phyloP scores from a whole-genome alignment of 2,888 invertebrate species.

The Aphrophora alni region DNA sequence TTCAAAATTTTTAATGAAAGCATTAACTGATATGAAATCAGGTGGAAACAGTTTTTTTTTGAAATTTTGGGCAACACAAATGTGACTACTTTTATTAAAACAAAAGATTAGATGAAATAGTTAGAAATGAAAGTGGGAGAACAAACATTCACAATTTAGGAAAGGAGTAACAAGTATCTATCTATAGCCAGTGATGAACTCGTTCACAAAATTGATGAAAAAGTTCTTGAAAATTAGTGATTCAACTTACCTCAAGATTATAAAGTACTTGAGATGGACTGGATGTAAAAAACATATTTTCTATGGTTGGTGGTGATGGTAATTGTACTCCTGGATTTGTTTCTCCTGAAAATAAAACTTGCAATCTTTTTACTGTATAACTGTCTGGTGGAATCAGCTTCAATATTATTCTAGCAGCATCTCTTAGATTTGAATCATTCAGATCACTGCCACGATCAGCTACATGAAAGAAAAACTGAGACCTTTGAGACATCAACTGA shows the following conservation, averaged over 20 bases:
- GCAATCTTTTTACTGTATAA: conserved; percentile 67
- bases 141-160: no score
- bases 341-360: conserved; percentile 50
- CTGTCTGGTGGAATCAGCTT: conserved; percentile 82
- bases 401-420: conserved; percentile 80
- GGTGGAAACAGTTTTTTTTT: no score
- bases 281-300: conserved; percentile 71
- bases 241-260: conserved; percentile 67
- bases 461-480: conserved; percentile 83
- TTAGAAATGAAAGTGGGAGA: no score
- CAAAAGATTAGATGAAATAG: no score
- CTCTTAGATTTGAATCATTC: conserved; percentile 79
- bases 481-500: conserved; percentile 82
- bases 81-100: no score
- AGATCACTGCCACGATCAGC: conserved; percentile 87
- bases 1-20: no score
- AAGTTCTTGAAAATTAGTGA: not conserved
- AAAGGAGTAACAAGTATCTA: no score
- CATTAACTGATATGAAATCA: no score
- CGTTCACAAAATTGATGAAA: no score
- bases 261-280: conserved; percentile 79
- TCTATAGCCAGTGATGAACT: no score
- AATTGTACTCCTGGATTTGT: conserved; percentile 47
- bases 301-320: conserved; percentile 60
- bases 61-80: no score